phyloP scores from a whole-genome alignment of 2,797 vertebrate species.

The Huso huso region DNA sequence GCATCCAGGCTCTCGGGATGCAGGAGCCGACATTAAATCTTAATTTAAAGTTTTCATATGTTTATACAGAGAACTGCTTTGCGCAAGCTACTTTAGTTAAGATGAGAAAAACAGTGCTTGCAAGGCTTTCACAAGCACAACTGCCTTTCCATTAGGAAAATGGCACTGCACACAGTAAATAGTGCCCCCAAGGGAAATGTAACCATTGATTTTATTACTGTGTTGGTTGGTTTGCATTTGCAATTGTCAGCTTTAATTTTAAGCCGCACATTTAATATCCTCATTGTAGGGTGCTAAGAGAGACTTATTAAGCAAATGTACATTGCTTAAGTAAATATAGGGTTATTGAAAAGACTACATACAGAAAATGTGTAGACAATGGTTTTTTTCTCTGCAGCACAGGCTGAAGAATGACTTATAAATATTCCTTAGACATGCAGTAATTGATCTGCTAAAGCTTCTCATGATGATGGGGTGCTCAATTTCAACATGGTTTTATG shows the following conservation, averaged over 20 bases:
- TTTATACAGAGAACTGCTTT: not conserved
- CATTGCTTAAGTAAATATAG: not conserved
- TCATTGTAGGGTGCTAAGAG: conserved; percentile 27
- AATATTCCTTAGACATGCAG: too few relatives aligned
- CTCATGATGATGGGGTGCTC: too few relatives aligned
- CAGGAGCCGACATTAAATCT: conserved; percentile 48
- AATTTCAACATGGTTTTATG: too few relatives aligned
- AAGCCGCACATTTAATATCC: conserved; percentile 61
- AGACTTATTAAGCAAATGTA: not conserved
- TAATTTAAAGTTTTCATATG: conserved; percentile 45
- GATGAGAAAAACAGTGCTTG: conserved; percentile 63
- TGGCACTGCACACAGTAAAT: conserved; percentile 66
- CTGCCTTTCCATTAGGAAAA: conserved; percentile 73
- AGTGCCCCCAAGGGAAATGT: conserved; percentile 68
- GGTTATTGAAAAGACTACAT: too few relatives aligned
- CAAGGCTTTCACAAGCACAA: conserved; percentile 67
- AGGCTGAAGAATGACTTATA: too few relatives aligned
- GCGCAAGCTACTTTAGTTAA: conserved; percentile 67
- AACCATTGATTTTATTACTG: conserved; percentile 75
- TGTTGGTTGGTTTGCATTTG: conserved; percentile 68
- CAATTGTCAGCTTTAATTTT: conserved; percentile 75
- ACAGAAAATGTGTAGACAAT: too few relatives aligned
- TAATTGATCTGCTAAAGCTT: too few relatives aligned
- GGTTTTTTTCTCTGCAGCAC: too few relatives aligned
- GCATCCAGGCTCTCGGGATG: conserved; percentile 27